A percentile compares a stretch with the other conserved stretches of the same genome.
Conservation (phyloP, 2,113 vertebrate species). For the Pseudopipra pipra region DNA sequence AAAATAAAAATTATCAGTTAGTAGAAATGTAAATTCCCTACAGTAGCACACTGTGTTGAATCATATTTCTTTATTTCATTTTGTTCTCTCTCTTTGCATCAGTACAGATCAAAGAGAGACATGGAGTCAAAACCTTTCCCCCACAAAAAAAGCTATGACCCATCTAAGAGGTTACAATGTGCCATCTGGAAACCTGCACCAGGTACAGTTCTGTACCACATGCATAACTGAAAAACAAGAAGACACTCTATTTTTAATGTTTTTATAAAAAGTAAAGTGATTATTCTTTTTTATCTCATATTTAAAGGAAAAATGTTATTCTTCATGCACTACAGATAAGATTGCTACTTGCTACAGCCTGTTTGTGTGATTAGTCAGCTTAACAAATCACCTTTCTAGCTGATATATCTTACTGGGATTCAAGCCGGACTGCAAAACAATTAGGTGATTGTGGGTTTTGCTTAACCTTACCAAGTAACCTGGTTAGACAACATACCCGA, state of each 20-base stretch:
- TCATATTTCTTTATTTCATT: background rate
- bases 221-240: background rate
- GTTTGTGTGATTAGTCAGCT: background rate
- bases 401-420: background rate
- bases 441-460: background rate
- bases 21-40: background rate
- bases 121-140: background rate
- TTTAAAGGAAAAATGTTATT: background rate
- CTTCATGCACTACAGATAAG: background rate
- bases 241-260: background rate
- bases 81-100: background rate
- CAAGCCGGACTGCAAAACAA: background rate
- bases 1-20: background rate
- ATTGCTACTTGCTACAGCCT: background rate
- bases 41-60: background rate
- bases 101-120: background rate
- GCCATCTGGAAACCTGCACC: background rate
- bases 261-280: background rate
- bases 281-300: background rate
- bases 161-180: background rate
- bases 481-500: background rate
- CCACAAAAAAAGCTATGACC: rapidly evolving
- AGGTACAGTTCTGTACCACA: background rate
- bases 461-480: background rate
- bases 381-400: background rate